Evolutionary conservation across 2,113 vertebrate genomes (phyloP).

Genomic region (Dipodomys stephensi): DNA sequence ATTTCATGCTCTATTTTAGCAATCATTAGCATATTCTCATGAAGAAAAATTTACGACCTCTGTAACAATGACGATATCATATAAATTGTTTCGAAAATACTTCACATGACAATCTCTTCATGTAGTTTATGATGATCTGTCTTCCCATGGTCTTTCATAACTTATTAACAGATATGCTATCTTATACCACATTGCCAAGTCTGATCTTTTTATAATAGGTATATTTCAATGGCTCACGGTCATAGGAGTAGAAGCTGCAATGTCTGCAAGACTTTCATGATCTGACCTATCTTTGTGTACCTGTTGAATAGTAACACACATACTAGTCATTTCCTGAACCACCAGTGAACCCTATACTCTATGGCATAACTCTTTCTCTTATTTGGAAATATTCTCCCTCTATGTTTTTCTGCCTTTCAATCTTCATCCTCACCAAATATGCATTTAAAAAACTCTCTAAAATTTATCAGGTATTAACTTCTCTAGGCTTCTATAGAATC

Average conservation of each 20-base stretch:
- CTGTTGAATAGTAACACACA: not conserved
- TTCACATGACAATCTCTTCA: not conserved
- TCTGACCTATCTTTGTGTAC: not conserved
- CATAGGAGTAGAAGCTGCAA: not conserved
- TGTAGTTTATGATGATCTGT: not conserved
- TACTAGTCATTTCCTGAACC: not conserved
- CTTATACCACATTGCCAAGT: not conserved
- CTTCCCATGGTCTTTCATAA: not conserved
- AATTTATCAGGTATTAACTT: not conserved
- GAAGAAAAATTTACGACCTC: not conserved
- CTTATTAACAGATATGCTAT: not conserved
- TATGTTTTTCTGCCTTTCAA: not conserved
- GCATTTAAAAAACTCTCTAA: not conserved
- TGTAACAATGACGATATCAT: not conserved
- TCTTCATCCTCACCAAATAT: not conserved
- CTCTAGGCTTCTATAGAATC: not conserved
- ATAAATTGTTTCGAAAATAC: not conserved
- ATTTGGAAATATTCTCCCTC: not conserved
- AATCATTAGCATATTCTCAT: not conserved
- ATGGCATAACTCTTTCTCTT: not conserved
- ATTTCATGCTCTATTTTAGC: not conserved
- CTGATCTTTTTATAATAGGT: not conserved
- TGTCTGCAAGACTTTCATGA: not conserved
- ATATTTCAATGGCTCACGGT: not conserved
- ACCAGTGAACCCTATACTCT: not conserved